Evolutionary conservation across 2,888 invertebrate species (phyloP).

Genomic region (Xylota segnis): DNA sequence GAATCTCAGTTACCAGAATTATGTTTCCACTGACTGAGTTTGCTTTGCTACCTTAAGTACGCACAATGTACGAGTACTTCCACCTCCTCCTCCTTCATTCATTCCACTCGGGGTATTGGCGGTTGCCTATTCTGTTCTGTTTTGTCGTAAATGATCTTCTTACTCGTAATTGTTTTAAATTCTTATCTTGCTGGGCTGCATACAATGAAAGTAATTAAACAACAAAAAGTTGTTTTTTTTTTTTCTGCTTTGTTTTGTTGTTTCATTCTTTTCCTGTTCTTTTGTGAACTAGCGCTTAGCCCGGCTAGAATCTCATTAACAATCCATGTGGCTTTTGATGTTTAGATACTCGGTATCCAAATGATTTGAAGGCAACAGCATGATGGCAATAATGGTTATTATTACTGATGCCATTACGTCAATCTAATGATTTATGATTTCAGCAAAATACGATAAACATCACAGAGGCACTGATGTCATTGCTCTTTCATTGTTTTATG

Average conservation of each 20-base stretch:
- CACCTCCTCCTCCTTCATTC: not conserved
- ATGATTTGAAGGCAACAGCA: conserved; percentile 51
- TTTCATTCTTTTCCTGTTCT: conserved; percentile 66
- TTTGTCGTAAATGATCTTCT: conserved; percentile 62
- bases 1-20: conserved; percentile 52
- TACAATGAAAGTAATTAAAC: conserved; percentile 74
- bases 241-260: conserved; percentile 8
- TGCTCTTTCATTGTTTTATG: conserved; percentile 38
- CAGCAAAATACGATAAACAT: conserved; percentile 69
- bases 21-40: conserved; percentile 61
- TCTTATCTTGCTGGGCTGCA: conserved; percentile 62
- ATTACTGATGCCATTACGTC: conserved; percentile 72
- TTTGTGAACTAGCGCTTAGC: conserved; percentile 41
- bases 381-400: conserved; percentile 68
- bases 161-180: conserved; percentile 63
- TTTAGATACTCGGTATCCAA: conserved; percentile 33
- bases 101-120: not conserved
- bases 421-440: conserved; percentile 76
- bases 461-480: conserved; percentile 28
- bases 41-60: conserved; percentile 39
- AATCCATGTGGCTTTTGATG: conserved; percentile 40
- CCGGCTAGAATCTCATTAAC: conserved; percentile 68
- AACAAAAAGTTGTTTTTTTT: conserved; percentile 39
- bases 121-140: conserved; percentile 12
- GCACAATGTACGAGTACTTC: conserved; percentile 21